phyloP scores from a whole-genome alignment of 2,113 vertebrate genomes.

The Seriola dumerili region DNA sequence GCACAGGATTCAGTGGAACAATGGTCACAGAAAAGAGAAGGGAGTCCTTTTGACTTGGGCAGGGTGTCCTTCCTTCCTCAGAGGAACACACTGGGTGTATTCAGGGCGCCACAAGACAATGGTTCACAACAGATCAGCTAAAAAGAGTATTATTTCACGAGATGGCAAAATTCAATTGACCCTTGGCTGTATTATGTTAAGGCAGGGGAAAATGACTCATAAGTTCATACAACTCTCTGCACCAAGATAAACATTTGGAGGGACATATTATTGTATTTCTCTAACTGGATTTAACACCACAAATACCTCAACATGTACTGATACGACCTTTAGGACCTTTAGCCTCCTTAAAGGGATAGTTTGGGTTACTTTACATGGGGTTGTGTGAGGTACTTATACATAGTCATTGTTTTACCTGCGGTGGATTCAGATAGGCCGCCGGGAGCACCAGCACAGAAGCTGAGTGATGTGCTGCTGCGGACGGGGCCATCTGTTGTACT shows the following conservation, averaged over 20 bases:
- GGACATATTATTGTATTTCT: neutral
- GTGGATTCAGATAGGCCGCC: too few species aligned
- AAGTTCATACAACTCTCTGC: constrained; percentile 9
- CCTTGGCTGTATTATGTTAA: constrained; percentile 41
- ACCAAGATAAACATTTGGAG: constrained; percentile 27
- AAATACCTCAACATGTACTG: neutral
- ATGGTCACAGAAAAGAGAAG: constrained; percentile 76
- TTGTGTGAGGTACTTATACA: too few species aligned
- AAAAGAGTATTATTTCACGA: constrained; percentile 69
- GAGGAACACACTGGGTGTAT: constrained; percentile 81
- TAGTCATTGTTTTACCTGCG: too few species aligned
- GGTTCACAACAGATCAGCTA: constrained; percentile 70
- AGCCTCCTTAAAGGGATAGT: neutral
- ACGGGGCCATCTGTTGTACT: too few species aligned
- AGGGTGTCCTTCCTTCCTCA: constrained; percentile 84
- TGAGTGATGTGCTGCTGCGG: too few species aligned
- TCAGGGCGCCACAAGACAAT: constrained; percentile 67
- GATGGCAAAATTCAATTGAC: constrained; percentile 71
- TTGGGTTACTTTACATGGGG: too few species aligned
- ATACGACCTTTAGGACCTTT: neutral
- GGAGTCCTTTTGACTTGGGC: constrained; percentile 73
- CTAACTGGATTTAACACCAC: neutral
- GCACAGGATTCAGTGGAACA: constrained; percentile 68
- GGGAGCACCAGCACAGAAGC: too few species aligned
- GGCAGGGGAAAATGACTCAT: constrained; percentile 41